Base-by-base conservation (phyloP, 2,888 invertebrate genomes). In the Tolmerus cingulatus region DNA sequence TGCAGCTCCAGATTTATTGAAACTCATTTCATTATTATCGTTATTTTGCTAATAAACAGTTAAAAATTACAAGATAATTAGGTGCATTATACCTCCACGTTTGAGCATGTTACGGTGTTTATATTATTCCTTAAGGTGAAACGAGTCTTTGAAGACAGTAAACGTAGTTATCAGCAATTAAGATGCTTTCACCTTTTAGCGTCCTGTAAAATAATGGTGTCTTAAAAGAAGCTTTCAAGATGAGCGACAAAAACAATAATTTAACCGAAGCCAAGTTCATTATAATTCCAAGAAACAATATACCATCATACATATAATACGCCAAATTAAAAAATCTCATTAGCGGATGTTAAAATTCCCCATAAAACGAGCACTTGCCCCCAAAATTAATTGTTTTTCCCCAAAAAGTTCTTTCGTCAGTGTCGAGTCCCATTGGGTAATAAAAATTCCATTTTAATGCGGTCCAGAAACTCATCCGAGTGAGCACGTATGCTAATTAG, bases 401-500 rank as follows among this genome's bases (percentile, higher is more conserved):
- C 12, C 43, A 46, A 78, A 78, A 46, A 46, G 46, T 40, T 43
- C 78, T 78, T 46, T 78, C 46, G 40, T 78, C 78, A 78, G 78
- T 82, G 57, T 82, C 57, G 51, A 55, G 85, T 86, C 74, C 74
- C 85, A 86, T 86, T 74, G 74, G 46, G 74, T 46, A 74, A 74
- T 86, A 86, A 86, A 86, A 74, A 57, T 86, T 86, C 40, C 46
- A 27, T 57, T 16, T 55, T 81, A 55, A 81, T 55, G 51, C 46
- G 55, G 81, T 78, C 43, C 81, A 81, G 30, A 51, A 43, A 76
- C 14, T 19, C n/a, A 8, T 4, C 19, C 14, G 30, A 55, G 34
- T 9, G 51, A 46, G 55, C 86, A 86, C 86, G 86, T 86, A 86
- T 86, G 86, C 86, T 86, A 86, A 86, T 86, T 86, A 86, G 86